Conservation (phyloP, 2,888 invertebrate genomes). For the Smittia aterrima region DNA sequence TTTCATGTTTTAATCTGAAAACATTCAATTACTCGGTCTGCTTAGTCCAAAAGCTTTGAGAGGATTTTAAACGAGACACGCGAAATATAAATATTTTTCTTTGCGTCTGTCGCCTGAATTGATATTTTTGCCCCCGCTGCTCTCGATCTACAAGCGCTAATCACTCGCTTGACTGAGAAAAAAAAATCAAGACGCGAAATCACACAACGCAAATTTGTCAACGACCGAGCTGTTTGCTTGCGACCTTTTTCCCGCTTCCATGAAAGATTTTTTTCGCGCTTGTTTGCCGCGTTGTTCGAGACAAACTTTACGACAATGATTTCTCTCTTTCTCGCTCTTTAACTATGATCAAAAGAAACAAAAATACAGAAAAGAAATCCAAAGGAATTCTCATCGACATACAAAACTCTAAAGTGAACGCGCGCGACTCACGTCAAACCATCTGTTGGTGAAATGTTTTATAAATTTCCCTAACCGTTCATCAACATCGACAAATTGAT, state of each 20-base stretch:
- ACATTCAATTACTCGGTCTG: neutral
- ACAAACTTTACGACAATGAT: constrained; percentile 2
- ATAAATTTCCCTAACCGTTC: constrained; percentile 30
- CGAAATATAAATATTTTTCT: neutral
- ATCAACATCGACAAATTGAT: constrained; percentile 27
- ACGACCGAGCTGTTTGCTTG: constrained; percentile 5
- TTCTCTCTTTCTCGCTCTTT: neutral
- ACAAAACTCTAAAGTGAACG: neutral
- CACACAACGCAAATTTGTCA: constrained; percentile 20
- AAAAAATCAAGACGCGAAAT: constrained; percentile 1
- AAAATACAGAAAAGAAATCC: constrained; percentile 6
- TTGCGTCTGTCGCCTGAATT: neutral
- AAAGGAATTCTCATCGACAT: neutral
- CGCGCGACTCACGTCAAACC: constrained; percentile 3
- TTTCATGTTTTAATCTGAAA: no score
- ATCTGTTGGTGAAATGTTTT: constrained; percentile 37
- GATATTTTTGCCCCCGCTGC: neutral
- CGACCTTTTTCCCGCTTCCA: constrained; percentile 13
- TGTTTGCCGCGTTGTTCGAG: neutral
- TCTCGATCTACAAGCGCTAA: neutral
- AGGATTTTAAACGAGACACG: no score
- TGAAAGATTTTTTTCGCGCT: neutral
- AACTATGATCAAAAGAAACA: neutral
- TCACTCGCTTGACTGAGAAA: neutral
- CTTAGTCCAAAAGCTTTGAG: neutral